A percentile compares a stretch with the other conserved stretches of the same genome.
Conservation (phyloP, 2,797 vertebrate species). For the Glyptemys insculpta region DNA sequence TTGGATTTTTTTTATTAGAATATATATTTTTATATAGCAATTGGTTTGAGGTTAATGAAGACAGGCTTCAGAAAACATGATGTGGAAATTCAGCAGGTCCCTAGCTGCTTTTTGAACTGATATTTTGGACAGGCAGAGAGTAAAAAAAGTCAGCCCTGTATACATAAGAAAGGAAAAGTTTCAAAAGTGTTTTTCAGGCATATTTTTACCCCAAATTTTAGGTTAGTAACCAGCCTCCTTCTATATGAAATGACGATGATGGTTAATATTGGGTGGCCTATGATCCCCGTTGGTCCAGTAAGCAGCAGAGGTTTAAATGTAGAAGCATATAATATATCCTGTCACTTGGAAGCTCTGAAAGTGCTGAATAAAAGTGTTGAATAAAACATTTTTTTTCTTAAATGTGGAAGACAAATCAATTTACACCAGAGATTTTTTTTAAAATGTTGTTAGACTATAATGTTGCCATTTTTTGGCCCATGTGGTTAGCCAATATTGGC, state of each 20-base stretch:
- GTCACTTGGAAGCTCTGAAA: neutral
- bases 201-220: neutral
- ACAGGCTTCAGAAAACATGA: neutral
- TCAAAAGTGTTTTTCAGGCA: neutral
- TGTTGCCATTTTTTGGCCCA: neutral
- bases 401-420: neutral
- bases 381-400: neutral
- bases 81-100: neutral
- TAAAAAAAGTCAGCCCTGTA: neutral
- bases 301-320: neutral
- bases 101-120: neutral
- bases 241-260: neutral
- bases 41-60: neutral
- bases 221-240: neutral
- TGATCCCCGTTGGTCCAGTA: neutral
- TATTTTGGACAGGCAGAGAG: neutral
- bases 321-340: neutral
- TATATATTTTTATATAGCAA: neutral
- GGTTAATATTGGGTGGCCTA: accelerated
- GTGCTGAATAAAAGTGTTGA: neutral
- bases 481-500: too few species aligned
- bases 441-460: neutral
- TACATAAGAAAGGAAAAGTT: neutral
- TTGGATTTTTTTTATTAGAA: neutral
- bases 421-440: neutral